Evolutionary conservation across 2,888 invertebrate genomes (phyloP), one percentile per base, ranked within the genome.

Genomic region (Gerris lacustris): DNA sequence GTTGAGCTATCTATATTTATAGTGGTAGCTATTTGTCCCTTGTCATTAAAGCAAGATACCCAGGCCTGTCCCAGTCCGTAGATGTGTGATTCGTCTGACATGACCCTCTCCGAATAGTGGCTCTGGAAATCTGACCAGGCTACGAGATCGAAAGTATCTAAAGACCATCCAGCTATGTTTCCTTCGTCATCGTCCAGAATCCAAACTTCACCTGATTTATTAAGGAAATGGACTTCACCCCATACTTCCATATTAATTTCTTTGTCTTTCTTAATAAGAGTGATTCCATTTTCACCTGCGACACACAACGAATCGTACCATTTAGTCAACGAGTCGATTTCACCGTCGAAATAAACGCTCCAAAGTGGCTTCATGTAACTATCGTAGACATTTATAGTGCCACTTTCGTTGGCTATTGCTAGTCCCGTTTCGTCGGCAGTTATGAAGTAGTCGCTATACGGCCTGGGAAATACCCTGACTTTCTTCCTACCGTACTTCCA

Each of bases 351-450:
- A 18, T n/a, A 9, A 9, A 18, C 18, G 18, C 17, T 64, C 64
- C 64, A 64, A 1, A 64, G 18, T 5, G 17, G 31, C 64, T 9
- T 31, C 64, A 64, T 64, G 9, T 31, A 31, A 18, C 18, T 18
- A 18, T 64, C 31, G 64, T 64, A 64, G 9, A 64, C 64, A 9
- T 11, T n/a, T 9, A 64, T 17, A 2, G 64, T 17, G 64, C 64
- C 64, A 64, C 64, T 64, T 64, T 64, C 64, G 17, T 64, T 64
- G 17, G 64, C 64, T 64, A 64, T 64, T 9, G 64, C 64, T 64
- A 64, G 17, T 4, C 64, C 64, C 18, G 17, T 31, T 17, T 64
- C 64, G 17, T 64, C 64, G 7, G 64, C 64, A n/a, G 64, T 18
- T 31, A 64, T 31, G 17, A 64, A 31, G 17, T 18, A 64, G 17